Conservation (phyloP, 2,113 vertebrate species). For the Chrysochloris asiatica region DNA sequence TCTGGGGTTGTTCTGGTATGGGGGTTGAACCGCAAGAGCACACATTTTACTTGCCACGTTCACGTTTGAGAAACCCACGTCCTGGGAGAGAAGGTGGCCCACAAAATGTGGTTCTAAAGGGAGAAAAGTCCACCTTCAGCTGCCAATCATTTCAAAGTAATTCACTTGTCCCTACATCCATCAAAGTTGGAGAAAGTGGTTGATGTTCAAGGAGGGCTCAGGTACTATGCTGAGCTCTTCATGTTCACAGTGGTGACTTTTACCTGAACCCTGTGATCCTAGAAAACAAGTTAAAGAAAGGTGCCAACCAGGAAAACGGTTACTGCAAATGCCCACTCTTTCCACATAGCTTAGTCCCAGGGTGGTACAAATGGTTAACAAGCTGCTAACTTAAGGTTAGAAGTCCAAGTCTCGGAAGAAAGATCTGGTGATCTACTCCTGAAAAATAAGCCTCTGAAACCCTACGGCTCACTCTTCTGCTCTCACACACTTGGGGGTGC, state of each 20-base stretch:
- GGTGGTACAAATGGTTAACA: neutral
- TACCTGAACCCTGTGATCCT: neutral
- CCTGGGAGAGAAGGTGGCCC: neutral
- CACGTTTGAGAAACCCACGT: rapidly evolving
- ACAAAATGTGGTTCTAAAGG: neutral
- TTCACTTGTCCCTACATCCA: rapidly evolving
- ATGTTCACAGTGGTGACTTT: neutral
- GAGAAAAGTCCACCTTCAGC: neutral
- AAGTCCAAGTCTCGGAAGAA: neutral
- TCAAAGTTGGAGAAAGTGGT: neutral
- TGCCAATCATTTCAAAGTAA: neutral
- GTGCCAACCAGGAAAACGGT: neutral
- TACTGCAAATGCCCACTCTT: neutral
- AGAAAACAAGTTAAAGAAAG: neutral
- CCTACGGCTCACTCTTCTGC: neutral
- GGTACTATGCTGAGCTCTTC: rapidly evolving
- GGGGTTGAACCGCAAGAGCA: neutral
- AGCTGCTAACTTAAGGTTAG: neutral
- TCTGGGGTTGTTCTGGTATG: neutral
- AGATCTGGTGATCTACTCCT: neutral
- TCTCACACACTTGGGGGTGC: neutral
- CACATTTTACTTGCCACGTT: neutral
- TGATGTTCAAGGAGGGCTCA: rapidly evolving
- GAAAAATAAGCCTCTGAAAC: neutral
- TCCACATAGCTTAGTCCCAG: neutral